A percentile compares a stretch with the other conserved stretches of the same genome.
These are phyloP conservation scores for Microhierax caerulescens DNA, from an alignment of 2,797 vertebrate genomes.

Conservation along the genomic window DNA sequence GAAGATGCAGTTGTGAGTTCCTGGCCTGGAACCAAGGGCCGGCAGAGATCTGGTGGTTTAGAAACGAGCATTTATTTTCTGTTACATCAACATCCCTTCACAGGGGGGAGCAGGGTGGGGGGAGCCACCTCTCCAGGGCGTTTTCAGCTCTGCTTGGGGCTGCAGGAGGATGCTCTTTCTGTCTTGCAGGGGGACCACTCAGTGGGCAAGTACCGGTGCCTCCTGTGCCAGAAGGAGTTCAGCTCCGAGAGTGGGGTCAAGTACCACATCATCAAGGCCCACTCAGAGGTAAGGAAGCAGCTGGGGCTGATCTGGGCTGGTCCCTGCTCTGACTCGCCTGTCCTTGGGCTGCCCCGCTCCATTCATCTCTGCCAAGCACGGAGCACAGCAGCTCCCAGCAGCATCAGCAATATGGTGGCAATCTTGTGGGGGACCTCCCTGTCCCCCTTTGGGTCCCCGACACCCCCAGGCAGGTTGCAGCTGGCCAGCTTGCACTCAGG, in stretches of 20 bases:
- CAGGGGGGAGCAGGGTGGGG: not conserved
- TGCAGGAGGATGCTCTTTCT: not conserved
- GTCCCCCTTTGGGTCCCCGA: not conserved
- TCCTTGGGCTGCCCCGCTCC: not conserved
- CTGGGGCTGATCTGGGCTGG: not conserved
- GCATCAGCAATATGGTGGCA: not conserved
- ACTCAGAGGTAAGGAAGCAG: constrained; percentile 84
- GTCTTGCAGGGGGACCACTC: constrained; percentile 86
- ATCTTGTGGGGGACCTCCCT: not conserved
- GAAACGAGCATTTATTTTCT: not conserved
- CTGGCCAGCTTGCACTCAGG: not conserved
- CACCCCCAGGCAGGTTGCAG: not conserved
- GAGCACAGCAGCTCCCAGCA: not conserved
- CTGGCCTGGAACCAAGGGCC: fast-evolving
- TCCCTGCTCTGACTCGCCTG: fast-evolving
- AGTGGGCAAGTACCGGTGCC: constrained; percentile 91
- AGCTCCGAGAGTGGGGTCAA: constrained; percentile 97
- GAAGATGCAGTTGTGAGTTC: not conserved
- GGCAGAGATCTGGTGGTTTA: not conserved
- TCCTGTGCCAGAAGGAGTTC: constrained; percentile 97
- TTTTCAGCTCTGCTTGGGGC: not conserved
- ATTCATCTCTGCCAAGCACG: not conserved
- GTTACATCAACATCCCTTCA: not conserved
- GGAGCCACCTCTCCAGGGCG: fast-evolving
- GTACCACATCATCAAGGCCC: constrained; percentile 97